Evolutionary conservation across 2,888 invertebrate genomes (phyloP).

Genomic region (Catocala sponsa): DNA sequence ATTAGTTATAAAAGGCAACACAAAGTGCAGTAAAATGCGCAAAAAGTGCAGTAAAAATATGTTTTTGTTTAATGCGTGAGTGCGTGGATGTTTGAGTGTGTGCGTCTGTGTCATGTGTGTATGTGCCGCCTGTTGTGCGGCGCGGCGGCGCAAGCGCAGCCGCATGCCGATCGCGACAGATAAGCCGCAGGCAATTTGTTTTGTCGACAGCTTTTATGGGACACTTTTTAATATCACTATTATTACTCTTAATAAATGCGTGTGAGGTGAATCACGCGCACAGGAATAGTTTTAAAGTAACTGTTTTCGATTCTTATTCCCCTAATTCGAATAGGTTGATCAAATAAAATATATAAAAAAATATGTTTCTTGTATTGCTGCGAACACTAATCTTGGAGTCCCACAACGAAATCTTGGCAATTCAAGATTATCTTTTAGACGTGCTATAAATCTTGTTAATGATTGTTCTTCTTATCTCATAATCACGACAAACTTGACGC

Average conservation of each 20-base stretch:
- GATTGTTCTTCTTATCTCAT: constrained; percentile 2
- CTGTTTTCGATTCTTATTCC: too few relatives aligned
- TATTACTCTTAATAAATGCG: constrained; percentile 13
- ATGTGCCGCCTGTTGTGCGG: constrained; percentile 6
- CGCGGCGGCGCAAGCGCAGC: constrained; percentile 27
- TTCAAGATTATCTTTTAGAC: background rate
- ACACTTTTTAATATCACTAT: constrained; percentile 29
- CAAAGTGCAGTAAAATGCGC: constrained; percentile 17
- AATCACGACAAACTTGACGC: constrained; percentile 15
- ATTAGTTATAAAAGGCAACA: constrained; percentile 26
- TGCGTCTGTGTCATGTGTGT: too few relatives aligned
- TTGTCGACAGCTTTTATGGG: constrained; percentile 28
- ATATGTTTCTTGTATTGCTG: constrained; percentile 10
- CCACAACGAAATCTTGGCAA: constrained; percentile 16
- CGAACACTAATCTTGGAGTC: constrained; percentile 11
- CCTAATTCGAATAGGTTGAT: too few relatives aligned
- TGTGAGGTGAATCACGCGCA: background rate
- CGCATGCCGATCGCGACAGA: constrained; percentile 44
- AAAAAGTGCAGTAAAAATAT: constrained; percentile 39
- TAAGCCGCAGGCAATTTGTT: constrained; percentile 45
- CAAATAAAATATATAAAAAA: too few relatives aligned
- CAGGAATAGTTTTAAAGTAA: too few relatives aligned
- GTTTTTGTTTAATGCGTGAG: constrained; percentile 34
- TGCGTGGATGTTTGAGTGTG: constrained; percentile 10
- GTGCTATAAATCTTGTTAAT: constrained; percentile 8